Evolutionary conservation across 2,888 invertebrate species (phyloP), one percentile per base, ranked within the genome.

Genomic region (Geotrupes spiniger): DNA sequence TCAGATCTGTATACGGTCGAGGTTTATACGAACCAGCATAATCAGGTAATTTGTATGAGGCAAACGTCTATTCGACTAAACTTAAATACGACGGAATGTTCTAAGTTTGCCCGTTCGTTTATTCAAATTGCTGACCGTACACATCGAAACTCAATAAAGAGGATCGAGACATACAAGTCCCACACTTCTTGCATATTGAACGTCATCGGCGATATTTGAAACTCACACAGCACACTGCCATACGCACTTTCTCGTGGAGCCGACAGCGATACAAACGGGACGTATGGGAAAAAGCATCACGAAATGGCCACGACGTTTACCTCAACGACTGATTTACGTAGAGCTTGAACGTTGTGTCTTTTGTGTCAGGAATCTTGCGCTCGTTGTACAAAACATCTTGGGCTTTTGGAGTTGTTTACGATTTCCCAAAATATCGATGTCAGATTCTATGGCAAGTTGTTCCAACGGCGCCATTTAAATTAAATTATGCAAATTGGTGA

Each of bases 31-130:
- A 49, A 46, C 51, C 42, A 37, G 46, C 55, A 60, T 66, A 66
- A 66, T 63, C 56, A 65, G 64, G 63, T 56, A 61, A 66, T 66
- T 66, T 63, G 66, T 66, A 66, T 66, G 65, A 59, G 58, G 59
- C 54, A 55, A 56, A 54, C 56, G 55, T 51, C 46, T 56, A 57
- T 59, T 56, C 56, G 58, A 58, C 57, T 56, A 60, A 63, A 57
- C 59, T 63, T 62, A 64, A 65, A 64, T 64, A 65, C 61, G 52
- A 52, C 58, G 60, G 62, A 63, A 64, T 63, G 62, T 62, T 57
- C 61, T 50, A 60, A 63, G 59, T 64, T 64, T 57, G 57, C 53
- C 53, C 60, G 61, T 62, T 61, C 62, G 58, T 65, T 63, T 64
- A 63, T 65, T 65, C 61, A 63, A 66, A 65, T 64, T 59, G 63